phyloP scores from a whole-genome alignment of 2,888 invertebrate species.

The Gisinianus flammeolus region DNA sequence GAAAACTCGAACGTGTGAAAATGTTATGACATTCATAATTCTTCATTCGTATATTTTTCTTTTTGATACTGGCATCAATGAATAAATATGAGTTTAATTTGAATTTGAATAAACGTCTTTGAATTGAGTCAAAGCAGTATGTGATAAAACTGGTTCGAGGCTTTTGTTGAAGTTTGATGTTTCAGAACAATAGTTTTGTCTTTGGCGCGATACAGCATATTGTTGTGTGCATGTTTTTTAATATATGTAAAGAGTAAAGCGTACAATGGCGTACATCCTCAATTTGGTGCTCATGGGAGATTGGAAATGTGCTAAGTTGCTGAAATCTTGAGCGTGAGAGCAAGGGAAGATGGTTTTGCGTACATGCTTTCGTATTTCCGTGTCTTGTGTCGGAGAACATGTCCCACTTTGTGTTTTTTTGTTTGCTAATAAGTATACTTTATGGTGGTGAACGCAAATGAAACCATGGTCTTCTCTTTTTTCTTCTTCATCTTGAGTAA shows the following conservation, averaged over 20 bases:
- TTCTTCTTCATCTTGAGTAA: neutral
- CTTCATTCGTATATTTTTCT: neutral
- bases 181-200: neutral
- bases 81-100: conserved; percentile 21
- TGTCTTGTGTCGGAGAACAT: conserved; percentile 7
- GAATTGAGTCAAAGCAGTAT: too few relatives aligned
- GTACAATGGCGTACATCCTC: neutral
- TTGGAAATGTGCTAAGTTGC: conserved; percentile 31
- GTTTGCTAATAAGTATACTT: neutral
- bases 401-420: conserved; percentile 27
- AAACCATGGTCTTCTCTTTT: neutral
- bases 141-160: conserved; percentile 34
- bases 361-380: conserved; percentile 19
- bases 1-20: neutral
- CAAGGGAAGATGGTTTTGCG: conserved; percentile 6
- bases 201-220: neutral
- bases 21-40: neutral
- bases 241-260: neutral
- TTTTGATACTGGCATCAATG: conserved; percentile 2
- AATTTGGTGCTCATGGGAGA: neutral
- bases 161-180: neutral
- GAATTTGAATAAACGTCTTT: neutral
- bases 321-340: neutral
- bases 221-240: neutral
- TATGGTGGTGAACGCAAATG: neutral